A percentile compares a stretch with the other conserved stretches of the same genome.
phyloP scores from a whole-genome alignment of 2,888 invertebrate species.

The Adelognathus sp. region DNA sequence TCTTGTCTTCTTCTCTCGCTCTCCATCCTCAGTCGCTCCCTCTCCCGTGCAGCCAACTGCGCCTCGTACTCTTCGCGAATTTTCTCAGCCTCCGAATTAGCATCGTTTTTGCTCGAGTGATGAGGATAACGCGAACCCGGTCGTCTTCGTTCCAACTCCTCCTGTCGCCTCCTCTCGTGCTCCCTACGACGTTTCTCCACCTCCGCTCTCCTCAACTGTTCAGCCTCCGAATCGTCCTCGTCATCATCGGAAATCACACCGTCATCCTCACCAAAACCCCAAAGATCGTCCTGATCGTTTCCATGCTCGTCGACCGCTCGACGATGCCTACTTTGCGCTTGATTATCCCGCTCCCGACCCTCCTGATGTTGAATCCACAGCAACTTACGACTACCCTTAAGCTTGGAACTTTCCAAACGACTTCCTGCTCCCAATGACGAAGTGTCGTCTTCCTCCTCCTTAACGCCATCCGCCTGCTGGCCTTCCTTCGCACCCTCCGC shows the following conservation, averaged over 20 bases:
- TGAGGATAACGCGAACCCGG: background rate
- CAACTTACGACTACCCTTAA: conserved; percentile 57
- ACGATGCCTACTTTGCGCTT: conserved; percentile 10
- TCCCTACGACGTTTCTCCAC: conserved; percentile 59
- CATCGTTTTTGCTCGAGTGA: conserved; percentile 17
- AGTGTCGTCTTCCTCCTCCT: background rate
- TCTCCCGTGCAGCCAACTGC: conserved; percentile 24
- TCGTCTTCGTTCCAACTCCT: conserved; percentile 54
- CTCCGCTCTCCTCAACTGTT: conserved; percentile 43
- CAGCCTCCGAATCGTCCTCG: conserved; percentile 14
- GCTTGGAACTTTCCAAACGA: background rate
- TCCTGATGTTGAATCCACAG: conserved; percentile 57
- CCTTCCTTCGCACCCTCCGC: conserved; percentile 35
- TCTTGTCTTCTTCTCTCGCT: background rate
- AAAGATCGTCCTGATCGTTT: conserved; percentile 57
- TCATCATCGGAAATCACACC: conserved; percentile 67
- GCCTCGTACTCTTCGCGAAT: conserved; percentile 59
- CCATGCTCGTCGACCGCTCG: background rate
- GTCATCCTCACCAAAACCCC: conserved; percentile 75
- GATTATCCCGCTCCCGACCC: conserved; percentile 27
- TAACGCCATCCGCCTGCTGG: conserved; percentile 24
- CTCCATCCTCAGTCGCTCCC: conserved; percentile 36
- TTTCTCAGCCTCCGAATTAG: conserved; percentile 55
- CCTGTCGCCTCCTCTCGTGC: conserved; percentile 56
- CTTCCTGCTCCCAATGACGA: background rate